phyloP scores from a whole-genome alignment of 1,140 invertebrate species.

The Drosophila nikananu region DNA sequence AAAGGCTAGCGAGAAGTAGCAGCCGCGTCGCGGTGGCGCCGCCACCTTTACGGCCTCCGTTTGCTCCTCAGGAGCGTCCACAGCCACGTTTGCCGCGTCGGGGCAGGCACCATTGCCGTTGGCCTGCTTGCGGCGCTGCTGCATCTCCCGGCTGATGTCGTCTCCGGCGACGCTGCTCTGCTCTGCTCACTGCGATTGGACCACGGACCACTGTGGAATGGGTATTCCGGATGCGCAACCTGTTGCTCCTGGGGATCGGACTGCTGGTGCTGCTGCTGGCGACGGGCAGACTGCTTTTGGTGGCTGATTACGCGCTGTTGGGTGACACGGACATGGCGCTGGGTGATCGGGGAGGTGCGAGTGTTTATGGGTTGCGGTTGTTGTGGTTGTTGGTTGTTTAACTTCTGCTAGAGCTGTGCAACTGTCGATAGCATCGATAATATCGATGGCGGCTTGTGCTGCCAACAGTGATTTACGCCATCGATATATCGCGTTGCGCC shows the following conservation, averaged over 20 bases:
- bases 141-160: constrained; percentile 20
- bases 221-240: constrained; percentile 10
- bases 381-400: constrained; percentile 6
- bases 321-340: constrained; percentile 30
- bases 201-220: background rate
- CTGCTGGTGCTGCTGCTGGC: background rate
- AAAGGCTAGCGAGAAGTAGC: constrained; percentile 81
- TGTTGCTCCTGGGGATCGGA: constrained; percentile 16
- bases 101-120: constrained; percentile 10
- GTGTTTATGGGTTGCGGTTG: constrained; percentile 6
- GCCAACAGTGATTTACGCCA: background rate
- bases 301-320: constrained; percentile 20
- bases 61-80: constrained; percentile 13
- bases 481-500: background rate
- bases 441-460: background rate
- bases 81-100: background rate
- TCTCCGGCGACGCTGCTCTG: constrained; percentile 20
- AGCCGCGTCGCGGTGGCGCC: constrained; percentile 49
- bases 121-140: constrained; percentile 29
- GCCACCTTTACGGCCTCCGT: background rate
- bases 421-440: background rate
- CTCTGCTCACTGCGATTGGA: background rate
- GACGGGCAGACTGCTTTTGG: constrained; percentile 2
- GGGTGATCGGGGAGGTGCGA: constrained; percentile 18
- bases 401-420: background rate